Evolutionary conservation across 2,113 vertebrate species (phyloP), one percentile per base, ranked within the genome.

Genomic region (Numida meleagris): DNA sequence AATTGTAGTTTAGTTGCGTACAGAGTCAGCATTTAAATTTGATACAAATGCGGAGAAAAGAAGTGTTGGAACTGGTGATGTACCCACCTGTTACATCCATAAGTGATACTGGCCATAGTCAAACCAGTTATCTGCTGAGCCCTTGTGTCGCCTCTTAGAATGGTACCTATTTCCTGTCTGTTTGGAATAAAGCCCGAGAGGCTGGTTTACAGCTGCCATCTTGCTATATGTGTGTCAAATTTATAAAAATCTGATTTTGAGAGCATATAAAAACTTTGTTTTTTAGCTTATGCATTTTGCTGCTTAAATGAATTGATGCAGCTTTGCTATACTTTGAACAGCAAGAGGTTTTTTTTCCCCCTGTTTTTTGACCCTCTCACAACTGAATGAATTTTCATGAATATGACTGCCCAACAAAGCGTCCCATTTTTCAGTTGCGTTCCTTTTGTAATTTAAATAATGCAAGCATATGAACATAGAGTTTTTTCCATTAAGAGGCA

Each of bases 361-460:
- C 24, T 1, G 0, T 65, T 93, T 94, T 78, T 82, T 87, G 16
- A 87, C 34, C 10, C 59, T 19, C 51, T 77, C 29, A 67, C 67
- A 88, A 88, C 0, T 43, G 59, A 86, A 93, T 89, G 75, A 67
- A 82, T 95, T 94, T 96, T 86, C 68, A 80, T 94, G 62, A 90
- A 76, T 82, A 86, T 88, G 93, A 93, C 87, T 55, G 67, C 68
- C 59, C 72, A 92, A 96, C 87, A 96, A 95, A 94, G 75, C 75
- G 80, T 63, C 17, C 31, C 21, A 0, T 87, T 95, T 90, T 92
- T 94, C 93, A 96, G 81, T 92, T 93, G 89, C 71, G 74, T 92
- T 67, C 55, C 95, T 96, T 96, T 96, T 95, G 94, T 94, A 88
- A 95, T 95, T 96, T 95, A 91, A 95, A 96, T 95, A 96, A 95